Conservation (phyloP, 1,140 invertebrate genomes). For the Macrotrachela quadricornifera region DNA sequence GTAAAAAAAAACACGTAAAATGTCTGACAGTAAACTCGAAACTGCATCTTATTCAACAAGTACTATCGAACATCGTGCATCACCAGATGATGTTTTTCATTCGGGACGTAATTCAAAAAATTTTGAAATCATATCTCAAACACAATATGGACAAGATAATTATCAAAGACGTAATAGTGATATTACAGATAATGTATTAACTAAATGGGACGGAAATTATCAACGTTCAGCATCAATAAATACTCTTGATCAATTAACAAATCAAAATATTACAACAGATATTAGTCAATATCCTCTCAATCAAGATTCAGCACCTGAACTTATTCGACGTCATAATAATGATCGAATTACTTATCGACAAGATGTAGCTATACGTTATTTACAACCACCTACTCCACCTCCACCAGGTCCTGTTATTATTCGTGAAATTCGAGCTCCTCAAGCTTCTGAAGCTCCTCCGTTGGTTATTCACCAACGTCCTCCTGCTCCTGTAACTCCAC, state of each 20-base stretch:
- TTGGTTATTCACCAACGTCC: neutral
- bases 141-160: too few species aligned
- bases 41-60: too few species aligned
- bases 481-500: neutral
- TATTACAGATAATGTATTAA: too few species aligned
- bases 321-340: neutral
- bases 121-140: too few species aligned
- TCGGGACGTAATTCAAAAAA: too few species aligned
- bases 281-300: conserved; percentile 7
- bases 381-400: neutral
- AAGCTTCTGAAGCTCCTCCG: neutral
- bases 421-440: neutral
- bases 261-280: neutral
- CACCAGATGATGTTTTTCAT: too few species aligned
- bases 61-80: too few species aligned
- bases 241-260: neutral
- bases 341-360: neutral
- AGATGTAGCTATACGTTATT: neutral
- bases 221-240: neutral
- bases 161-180: too few species aligned
- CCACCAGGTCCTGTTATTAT: neutral
- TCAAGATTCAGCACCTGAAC: neutral
- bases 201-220: neutral
- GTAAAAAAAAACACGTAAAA: too few species aligned
- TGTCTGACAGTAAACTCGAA: too few species aligned